Evolutionary conservation across 2,797 vertebrate species (phyloP), one percentile per base, ranked within the genome.

Genomic region (Anguilla pacifica): DNA sequence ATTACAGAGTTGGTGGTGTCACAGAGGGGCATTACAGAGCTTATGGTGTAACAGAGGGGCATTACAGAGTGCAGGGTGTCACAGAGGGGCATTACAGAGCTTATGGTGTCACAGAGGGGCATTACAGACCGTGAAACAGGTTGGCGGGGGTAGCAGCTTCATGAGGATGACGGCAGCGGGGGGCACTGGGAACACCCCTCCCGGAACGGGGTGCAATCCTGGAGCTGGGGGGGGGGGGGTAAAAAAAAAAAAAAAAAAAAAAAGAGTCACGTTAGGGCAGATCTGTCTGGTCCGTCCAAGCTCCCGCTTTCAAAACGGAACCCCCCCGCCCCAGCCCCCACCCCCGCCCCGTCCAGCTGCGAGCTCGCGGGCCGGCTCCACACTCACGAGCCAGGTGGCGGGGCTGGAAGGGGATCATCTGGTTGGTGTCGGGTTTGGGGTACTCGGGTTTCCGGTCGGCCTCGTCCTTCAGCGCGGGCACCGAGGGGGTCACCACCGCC

Each of bases 381-480:
- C 49, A 94, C 96, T 93, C 97, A 99, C 99, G 98, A 89, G 99
- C 98, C 89, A 99, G 96, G 93, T 99, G 99, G 89, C 98, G 97
- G 25, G 98, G 99, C 95, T 99, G 98, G 93, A 98, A 99, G 85
- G 99, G 98, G 94, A 99, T 99, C 99, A 99, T 99, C 93, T 99
- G 99, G 90, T 97, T 97, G 53, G 98, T 99, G 94, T 99, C 98
- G 5, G 99, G 99, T 94, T 99, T 99, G 59, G 99, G 99, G 93
- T 99, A 99, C 89, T 99, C 98, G 0, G 99, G 99, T 94, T 99
- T 99, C 88, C 98, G 97, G 93, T 99, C 98, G 0, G 94, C 96
- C 91, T 99, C 99, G n/a, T 99, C 99, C 94, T 99, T 99, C 87
- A 96, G 94, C 19, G 97, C 89, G 89, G 98, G 98, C 88, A 93